phyloP scores from a whole-genome alignment of 1,140 invertebrate genomes.

The Pogonomyrmex californicus region DNA sequence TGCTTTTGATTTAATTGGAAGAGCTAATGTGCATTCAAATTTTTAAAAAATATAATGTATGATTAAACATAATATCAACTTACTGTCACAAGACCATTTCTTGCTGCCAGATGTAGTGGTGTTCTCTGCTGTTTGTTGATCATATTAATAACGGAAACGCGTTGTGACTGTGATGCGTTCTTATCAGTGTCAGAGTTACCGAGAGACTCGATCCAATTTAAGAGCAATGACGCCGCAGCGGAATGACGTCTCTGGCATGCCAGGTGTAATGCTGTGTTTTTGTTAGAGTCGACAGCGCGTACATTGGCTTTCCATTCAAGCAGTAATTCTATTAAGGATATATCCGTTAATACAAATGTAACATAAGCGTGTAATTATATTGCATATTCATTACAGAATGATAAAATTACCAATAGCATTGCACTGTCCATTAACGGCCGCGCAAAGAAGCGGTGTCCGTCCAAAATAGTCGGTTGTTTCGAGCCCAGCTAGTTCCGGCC shows the following conservation, averaged over 20 bases:
- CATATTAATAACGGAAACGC: conserved; percentile 86
- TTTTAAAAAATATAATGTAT: not conserved
- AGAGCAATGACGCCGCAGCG: conserved; percentile 87
- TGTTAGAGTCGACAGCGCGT: conserved; percentile 86
- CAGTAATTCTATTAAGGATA: conserved; percentile 84
- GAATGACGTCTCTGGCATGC: conserved; percentile 88
- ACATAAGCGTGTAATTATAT: not conserved
- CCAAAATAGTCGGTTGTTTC: conserved; percentile 87
- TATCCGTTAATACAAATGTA: conserved; percentile 3
- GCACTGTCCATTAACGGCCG: conserved; percentile 88
- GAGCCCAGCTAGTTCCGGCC: conserved; percentile 85
- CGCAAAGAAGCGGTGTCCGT: conserved; percentile 88
- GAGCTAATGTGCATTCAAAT: too few relatives aligned
- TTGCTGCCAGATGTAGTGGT: conserved; percentile 81
- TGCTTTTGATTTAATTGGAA: too few relatives aligned
- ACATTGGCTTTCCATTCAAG: conserved; percentile 87
- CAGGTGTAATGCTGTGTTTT: conserved; percentile 89
- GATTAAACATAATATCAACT: not conserved
- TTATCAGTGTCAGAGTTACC: conserved; percentile 48
- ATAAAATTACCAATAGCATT: conserved; percentile 86
- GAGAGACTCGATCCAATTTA: conserved; percentile 87
- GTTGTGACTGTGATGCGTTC: conserved; percentile 62
- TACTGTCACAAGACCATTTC: conserved; percentile 79
- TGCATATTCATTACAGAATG: not conserved
- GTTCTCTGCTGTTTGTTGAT: conserved; percentile 88